A percentile compares a stretch with the other conserved stretches of the same genome.
Evolutionary conservation across 2,888 invertebrate species (phyloP).

Genomic region (Apoda limacodes): DNA sequence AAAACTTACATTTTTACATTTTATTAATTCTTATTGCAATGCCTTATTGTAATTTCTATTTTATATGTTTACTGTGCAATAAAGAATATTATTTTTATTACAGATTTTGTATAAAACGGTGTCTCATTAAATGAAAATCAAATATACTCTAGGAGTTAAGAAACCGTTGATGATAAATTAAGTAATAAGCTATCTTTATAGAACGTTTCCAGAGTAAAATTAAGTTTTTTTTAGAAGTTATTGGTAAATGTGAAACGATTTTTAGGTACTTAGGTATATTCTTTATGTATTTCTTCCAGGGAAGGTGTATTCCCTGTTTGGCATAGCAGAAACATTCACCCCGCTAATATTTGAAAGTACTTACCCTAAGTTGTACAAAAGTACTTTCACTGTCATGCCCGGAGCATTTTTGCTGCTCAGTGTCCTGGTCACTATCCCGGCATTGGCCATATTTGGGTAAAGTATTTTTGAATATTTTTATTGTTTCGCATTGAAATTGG

Average conservation of each 20-base stretch:
- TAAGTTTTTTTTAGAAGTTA: not conserved
- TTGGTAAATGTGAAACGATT: not conserved
- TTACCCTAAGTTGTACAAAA: constrained; percentile 77
- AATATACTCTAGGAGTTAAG: not conserved
- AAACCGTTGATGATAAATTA: not conserved
- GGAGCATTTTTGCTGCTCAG: constrained; percentile 78
- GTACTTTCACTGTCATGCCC: constrained; percentile 73
- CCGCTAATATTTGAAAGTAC: constrained; percentile 78
- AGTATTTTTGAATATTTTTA: too few relatives aligned
- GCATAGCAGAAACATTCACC: constrained; percentile 78
- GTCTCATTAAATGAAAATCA: not conserved
- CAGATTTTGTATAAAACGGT: too few relatives aligned
- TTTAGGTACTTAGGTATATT: not conserved
- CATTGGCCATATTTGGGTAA: constrained; percentile 74
- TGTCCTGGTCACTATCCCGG: constrained; percentile 73
- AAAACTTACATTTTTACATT: too few relatives aligned
- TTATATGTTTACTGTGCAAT: too few relatives aligned
- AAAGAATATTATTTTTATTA: too few relatives aligned
- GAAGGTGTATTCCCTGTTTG: constrained; percentile 78
- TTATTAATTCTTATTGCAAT: too few relatives aligned
- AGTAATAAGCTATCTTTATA: not conserved
- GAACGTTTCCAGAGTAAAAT: not conserved
- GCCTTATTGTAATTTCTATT: too few relatives aligned
- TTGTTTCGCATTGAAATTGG: too few relatives aligned
- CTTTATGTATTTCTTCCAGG: constrained; percentile 49